A percentile compares a stretch with the other conserved stretches of the same genome.
These are phyloP conservation scores for Nudaria mundana DNA, from an alignment of 2,888 invertebrate genomes.

Conservation along the genomic window DNA sequence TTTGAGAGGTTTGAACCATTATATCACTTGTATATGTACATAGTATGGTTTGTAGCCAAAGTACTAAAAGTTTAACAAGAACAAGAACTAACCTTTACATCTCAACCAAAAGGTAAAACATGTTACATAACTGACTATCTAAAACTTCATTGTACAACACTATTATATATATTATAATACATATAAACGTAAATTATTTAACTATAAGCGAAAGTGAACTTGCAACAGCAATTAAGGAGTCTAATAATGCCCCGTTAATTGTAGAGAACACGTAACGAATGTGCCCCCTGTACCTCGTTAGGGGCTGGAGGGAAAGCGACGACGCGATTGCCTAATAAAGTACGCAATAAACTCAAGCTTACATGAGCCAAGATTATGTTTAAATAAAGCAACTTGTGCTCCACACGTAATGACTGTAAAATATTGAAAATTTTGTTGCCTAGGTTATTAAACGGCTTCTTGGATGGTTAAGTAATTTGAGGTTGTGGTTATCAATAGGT, in stretches of 20 bases:
- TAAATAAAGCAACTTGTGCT: slow-evolving; percentile 6
- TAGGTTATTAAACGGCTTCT: neutral
- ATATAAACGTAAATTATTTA: slow-evolving; percentile 41
- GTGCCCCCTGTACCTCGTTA: slow-evolving; percentile 45
- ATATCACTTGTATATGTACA: too few relatives aligned
- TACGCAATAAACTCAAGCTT: slow-evolving; percentile 35
- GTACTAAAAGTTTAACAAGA: too few relatives aligned
- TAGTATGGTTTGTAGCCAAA: too few relatives aligned
- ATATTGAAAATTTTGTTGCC: neutral
- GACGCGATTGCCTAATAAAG: slow-evolving; percentile 45
- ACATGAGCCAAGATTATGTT: slow-evolving; percentile 11
- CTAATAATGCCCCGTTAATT: slow-evolving; percentile 56
- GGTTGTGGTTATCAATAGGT: too few relatives aligned
- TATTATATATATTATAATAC: too few relatives aligned
- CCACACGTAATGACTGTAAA: slow-evolving; percentile 1
- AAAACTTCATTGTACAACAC: slow-evolving; percentile 4
- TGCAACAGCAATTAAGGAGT: slow-evolving; percentile 53
- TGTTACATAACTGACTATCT: neutral
- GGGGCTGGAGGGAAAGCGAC: slow-evolving; percentile 12
- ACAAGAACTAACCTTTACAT: too few relatives aligned
- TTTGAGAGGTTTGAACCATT: too few relatives aligned
- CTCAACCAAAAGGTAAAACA: too few relatives aligned
- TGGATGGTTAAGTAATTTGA: neutral
- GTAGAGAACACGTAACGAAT: slow-evolving; percentile 50
- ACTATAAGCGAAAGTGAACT: slow-evolving; percentile 42